Percentiles rank a stretch among this genome's conserved stretches.
phyloP scores from a whole-genome alignment of 2,113 vertebrate genomes.

The Hyaena hyaena region DNA sequence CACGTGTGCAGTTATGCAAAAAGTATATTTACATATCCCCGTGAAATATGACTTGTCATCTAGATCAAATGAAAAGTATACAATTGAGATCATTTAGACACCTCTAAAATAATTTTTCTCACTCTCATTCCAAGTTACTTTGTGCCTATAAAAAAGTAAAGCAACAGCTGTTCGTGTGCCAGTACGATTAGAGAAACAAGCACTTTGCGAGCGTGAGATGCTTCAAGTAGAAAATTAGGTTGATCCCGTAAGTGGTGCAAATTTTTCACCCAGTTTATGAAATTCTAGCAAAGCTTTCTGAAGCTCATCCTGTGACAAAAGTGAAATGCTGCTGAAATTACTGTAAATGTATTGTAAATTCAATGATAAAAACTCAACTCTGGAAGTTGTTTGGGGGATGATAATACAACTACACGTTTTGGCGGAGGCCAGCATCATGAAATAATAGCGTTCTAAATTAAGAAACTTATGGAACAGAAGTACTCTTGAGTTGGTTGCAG shows the following conservation, averaged over 20 bases:
- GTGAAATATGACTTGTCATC: neutral
- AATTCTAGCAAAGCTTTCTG: neutral
- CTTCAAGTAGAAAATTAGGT: neutral
- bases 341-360: neutral
- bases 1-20: neutral
- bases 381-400: neutral
- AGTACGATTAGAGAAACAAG: neutral
- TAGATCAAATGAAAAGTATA: conserved; percentile 14
- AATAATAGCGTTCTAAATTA: neutral
- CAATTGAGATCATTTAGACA: neutral
- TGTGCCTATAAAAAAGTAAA: neutral
- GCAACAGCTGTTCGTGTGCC: neutral
- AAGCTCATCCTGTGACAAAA: neutral
- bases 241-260: neutral
- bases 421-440: neutral
- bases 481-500: neutral
- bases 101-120: neutral
- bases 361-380: neutral
- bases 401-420: neutral
- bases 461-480: neutral
- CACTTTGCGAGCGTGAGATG: neutral
- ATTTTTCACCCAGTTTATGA: neutral
- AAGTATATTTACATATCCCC: neutral
- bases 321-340: neutral
- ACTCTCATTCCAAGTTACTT: neutral